A percentile compares a stretch with the other conserved stretches of the same genome.
Conservation (phyloP, 2,113 vertebrate species). For the Vulpes ferrilata region DNA sequence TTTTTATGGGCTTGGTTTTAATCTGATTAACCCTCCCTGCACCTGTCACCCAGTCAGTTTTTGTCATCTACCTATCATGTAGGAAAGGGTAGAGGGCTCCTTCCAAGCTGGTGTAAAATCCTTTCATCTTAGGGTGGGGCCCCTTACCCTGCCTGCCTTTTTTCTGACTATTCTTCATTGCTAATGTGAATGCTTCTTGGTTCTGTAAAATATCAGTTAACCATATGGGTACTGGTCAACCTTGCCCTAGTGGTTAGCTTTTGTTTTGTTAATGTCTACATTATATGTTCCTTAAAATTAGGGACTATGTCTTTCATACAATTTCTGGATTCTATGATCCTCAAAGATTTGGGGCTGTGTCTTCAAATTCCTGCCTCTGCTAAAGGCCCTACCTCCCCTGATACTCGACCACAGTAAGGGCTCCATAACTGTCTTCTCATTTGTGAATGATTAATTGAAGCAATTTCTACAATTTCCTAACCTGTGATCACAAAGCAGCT, state of each 20-base stretch:
- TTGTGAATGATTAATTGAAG: constrained; percentile 13
- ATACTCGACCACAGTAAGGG: not conserved
- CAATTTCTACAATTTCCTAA: not conserved
- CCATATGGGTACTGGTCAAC: not conserved
- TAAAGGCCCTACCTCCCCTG: not conserved
- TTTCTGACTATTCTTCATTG: not conserved
- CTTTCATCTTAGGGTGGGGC: not conserved
- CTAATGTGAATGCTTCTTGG: not conserved
- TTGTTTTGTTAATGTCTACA: not conserved
- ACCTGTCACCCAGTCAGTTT: not conserved
- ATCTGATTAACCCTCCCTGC: not conserved
- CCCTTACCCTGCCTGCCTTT: not conserved
- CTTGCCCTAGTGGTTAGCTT: not conserved
- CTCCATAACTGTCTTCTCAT: constrained; percentile 15
- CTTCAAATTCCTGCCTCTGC: not conserved
- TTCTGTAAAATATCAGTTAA: not conserved
- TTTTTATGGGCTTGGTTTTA: not conserved
- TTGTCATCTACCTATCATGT: not conserved
- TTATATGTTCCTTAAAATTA: not conserved
- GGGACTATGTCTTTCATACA: not conserved
- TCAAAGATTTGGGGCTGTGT: not conserved
- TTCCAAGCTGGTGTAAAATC: not conserved
- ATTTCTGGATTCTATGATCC: not conserved
- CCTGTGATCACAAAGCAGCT: not conserved
- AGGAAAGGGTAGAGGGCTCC: not conserved